Conservation (phyloP, 2,797 vertebrate species). For the Thalassophryne amazonica region DNA sequence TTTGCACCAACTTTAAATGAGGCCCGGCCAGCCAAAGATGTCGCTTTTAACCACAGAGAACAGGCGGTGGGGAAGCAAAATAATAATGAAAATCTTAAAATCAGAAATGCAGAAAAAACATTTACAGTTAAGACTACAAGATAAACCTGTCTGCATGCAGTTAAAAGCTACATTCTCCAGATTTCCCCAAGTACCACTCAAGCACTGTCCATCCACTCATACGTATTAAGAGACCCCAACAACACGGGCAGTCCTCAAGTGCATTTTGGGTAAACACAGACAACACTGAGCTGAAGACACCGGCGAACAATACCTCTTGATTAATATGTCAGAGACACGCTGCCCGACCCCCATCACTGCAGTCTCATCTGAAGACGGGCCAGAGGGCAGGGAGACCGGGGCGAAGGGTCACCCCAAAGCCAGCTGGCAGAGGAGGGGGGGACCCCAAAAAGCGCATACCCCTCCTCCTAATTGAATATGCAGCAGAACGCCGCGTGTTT, state of each 20-base stretch:
- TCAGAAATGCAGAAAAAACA: constrained; percentile 52
- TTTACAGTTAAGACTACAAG: constrained; percentile 78
- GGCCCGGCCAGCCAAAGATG: constrained; percentile 76
- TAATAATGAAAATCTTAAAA: constrained; percentile 21
- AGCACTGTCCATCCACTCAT: constrained; percentile 35
- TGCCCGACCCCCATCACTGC: constrained; percentile 33
- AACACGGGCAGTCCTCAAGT: constrained; percentile 55
- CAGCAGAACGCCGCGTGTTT: constrained; percentile 53
- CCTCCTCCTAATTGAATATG: constrained; percentile 64
- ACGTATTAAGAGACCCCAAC: constrained; percentile 51
- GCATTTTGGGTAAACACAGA: constrained; percentile 60
- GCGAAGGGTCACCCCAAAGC: constrained; percentile 71
- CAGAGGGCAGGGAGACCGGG: constrained; percentile 69
- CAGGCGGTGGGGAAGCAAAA: constrained; percentile 41
- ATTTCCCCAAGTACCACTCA: constrained; percentile 25
- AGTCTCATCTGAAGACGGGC: constrained; percentile 66
- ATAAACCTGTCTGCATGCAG: constrained; percentile 65
- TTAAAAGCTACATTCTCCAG: constrained; percentile 62
- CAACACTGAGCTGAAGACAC: constrained; percentile 55
- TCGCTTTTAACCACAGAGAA: constrained; percentile 65
- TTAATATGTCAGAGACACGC: constrained; percentile 67
- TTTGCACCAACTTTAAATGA: constrained; percentile 93
- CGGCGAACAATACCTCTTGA: constrained; percentile 72
- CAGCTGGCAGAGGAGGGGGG: constrained; percentile 66
- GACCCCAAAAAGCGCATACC: constrained; percentile 29